A percentile compares a stretch with the other conserved stretches of the same genome.
Conservation (phyloP, 64 coral and sea anemone genomes). For the Montipora capricornis region DNA sequence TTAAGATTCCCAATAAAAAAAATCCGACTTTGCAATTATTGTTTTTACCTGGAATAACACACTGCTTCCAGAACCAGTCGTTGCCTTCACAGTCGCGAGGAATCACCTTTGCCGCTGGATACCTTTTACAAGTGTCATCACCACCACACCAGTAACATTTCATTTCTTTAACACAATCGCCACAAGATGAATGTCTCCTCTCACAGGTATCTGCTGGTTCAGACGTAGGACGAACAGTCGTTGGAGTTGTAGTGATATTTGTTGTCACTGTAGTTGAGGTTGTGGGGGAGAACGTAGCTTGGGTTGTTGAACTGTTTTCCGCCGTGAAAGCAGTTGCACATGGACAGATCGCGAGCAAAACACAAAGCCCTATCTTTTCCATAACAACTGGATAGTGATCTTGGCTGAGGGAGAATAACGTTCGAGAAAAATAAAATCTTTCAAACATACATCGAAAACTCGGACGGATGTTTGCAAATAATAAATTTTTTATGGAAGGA, state of each 20-base stretch:
- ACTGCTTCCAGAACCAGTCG: constrained; percentile 89
- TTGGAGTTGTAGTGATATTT: constrained; percentile 2
- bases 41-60: constrained; percentile 67
- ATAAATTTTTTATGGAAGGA: constrained; percentile 17
- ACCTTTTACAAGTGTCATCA: constrained; percentile 56
- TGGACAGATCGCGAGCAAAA: constrained; percentile 1
- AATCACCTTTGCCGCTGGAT: constrained; percentile 21
- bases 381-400: not conserved
- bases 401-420: not conserved
- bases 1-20: not conserved
- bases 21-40: not conserved
- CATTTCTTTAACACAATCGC: constrained; percentile 58
- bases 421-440: not conserved
- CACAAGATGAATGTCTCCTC: constrained; percentile 59
- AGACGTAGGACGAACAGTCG: constrained; percentile 27
- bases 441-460: not conserved
- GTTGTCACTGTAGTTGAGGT: not conserved
- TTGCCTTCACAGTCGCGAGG: constrained; percentile 73
- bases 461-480: not conserved
- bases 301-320: not conserved
- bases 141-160: constrained; percentile 78
- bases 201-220: constrained; percentile 50
- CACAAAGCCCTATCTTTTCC: not conserved
- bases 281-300: not conserved
- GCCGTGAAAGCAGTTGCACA: not conserved